Evolutionary conservation across 2,113 vertebrate species (phyloP).

Genomic region (Pitta sordida): DNA sequence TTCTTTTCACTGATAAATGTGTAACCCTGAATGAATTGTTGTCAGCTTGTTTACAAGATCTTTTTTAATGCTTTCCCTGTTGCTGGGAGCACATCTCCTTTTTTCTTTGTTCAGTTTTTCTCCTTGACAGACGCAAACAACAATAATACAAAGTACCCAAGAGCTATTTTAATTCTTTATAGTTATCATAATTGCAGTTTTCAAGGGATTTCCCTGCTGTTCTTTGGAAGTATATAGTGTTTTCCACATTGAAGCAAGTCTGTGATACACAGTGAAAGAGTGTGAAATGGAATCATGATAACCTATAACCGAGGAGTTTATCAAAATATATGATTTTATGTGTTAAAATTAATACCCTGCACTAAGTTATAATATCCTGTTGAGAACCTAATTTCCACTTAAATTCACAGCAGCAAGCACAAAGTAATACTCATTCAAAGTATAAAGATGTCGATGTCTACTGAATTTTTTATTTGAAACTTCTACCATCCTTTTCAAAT

Average conservation of each 20-base stretch:
- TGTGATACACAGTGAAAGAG: not conserved
- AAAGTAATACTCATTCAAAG: not conserved
- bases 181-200: not conserved
- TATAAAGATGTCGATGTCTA: not conserved
- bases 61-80: not conserved
- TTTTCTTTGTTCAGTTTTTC: not conserved
- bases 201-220: constrained; percentile 43
- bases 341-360: not conserved
- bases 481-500: not conserved
- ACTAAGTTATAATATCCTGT: not conserved
- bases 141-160: not conserved
- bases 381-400: constrained; percentile 21
- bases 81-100: not conserved
- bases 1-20: not conserved
- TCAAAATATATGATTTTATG: not conserved
- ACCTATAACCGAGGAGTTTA: not conserved
- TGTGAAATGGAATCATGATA: not conserved
- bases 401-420: not conserved
- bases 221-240: not conserved
- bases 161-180: constrained; percentile 9
- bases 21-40: not conserved
- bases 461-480: not conserved
- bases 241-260: not conserved
- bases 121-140: not conserved
- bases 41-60: not conserved